These are phyloP conservation scores for Hydrophis major DNA, from an alignment of 2,797 vertebrate genomes.

Conservation along the genomic window DNA sequence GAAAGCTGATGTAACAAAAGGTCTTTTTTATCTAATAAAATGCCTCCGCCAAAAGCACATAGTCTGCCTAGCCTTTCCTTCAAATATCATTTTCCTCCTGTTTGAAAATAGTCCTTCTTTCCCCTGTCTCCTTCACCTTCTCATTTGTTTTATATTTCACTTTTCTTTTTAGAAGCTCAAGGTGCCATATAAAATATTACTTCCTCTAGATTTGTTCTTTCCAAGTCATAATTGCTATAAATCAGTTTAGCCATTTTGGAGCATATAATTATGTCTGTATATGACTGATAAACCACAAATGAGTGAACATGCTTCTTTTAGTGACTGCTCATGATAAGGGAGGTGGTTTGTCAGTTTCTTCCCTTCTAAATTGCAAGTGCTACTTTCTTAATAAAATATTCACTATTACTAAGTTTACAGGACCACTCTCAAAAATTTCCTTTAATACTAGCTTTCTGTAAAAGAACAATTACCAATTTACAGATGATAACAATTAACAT, in stretches of 20 bases:
- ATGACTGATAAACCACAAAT: rapidly evolving
- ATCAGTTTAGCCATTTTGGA: neutral
- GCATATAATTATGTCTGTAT: neutral
- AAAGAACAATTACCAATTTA: conserved; percentile 30
- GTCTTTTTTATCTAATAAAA: neutral
- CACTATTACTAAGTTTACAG: conserved; percentile 28
- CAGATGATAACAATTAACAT: conserved; percentile 21
- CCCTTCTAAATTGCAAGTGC: neutral
- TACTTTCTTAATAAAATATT: neutral
- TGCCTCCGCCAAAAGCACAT: neutral
- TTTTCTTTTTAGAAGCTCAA: neutral
- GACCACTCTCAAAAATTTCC: neutral
- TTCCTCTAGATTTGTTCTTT: neutral
- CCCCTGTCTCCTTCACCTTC: neutral
- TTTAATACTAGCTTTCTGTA: neutral
- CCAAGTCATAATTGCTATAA: neutral
- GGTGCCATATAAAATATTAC: neutral
- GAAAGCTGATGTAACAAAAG: neutral
- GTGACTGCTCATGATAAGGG: rapidly evolving
- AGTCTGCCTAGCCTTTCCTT: neutral
- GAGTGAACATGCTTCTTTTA: neutral
- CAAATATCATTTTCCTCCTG: neutral
- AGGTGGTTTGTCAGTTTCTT: neutral
- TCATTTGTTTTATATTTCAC: neutral
- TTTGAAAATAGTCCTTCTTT: neutral